Evolutionary conservation across 2,113 vertebrate species (phyloP).

Genomic region (Thinocorus orbignyianus): DNA sequence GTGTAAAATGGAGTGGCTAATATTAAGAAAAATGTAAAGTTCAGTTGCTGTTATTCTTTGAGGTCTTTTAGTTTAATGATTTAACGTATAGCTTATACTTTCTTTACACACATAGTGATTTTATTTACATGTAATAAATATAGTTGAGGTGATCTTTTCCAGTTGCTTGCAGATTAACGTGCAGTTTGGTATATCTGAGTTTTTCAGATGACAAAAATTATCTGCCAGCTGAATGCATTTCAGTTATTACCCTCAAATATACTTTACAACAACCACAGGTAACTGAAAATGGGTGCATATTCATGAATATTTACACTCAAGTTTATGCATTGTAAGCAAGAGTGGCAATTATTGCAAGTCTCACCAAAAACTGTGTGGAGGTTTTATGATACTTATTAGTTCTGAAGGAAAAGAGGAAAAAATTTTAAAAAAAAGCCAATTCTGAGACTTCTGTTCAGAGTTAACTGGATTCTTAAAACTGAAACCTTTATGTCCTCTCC

Average conservation of each 20-base stretch:
- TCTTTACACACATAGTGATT: neutral
- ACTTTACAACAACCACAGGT: neutral
- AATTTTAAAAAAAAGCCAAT: neutral
- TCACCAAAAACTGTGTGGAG: neutral
- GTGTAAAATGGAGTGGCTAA: neutral
- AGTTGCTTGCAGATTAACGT: neutral
- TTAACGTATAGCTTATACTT: neutral
- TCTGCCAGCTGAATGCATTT: neutral
- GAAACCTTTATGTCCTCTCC: neutral
- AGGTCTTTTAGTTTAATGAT: neutral
- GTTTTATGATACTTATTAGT: neutral
- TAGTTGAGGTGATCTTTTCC: neutral
- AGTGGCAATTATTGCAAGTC: neutral
- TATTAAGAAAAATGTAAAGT: neutral
- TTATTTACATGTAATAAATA: neutral
- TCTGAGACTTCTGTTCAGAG: neutral
- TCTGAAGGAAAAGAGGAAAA: neutral
- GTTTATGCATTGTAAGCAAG: neutral
- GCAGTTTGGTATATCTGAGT: neutral
- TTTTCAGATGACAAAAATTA: neutral
- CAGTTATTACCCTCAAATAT: neutral
- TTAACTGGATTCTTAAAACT: slow-evolving; percentile 3
- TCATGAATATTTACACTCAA: neutral
- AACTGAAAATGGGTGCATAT: neutral
- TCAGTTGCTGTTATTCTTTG: neutral